phyloP scores from a whole-genome alignment of 1,140 invertebrate genomes.

The Cheumatopsyche charites region DNA sequence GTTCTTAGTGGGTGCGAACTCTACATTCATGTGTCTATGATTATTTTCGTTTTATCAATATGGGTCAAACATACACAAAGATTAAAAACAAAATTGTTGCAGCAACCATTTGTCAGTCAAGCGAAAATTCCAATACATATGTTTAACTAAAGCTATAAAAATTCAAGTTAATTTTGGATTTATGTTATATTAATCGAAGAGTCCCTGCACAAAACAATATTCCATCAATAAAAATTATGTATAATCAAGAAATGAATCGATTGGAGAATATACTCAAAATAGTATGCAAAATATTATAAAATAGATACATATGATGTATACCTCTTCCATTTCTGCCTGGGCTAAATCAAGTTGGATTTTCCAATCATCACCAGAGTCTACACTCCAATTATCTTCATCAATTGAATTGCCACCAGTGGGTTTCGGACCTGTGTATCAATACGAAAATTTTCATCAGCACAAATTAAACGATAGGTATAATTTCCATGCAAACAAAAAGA shows the following conservation, averaged over 20 bases:
- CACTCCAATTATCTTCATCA: conserved; percentile 38
- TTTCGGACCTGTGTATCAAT: conserved; percentile 52
- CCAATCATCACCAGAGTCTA: conserved; percentile 39
- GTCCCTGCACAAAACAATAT: conserved; percentile 40
- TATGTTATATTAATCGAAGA: conserved; percentile 46
- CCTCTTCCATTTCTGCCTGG: conserved; percentile 48
- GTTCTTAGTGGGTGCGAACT: conserved; percentile 14
- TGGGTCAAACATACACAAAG: background rate
- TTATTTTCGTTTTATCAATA: background rate
- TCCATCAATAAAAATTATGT: background rate
- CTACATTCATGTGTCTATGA: background rate
- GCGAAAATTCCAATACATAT: conserved; percentile 23
- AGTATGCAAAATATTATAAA: background rate
- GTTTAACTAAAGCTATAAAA: conserved; percentile 23
- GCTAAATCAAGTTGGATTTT: conserved; percentile 45
- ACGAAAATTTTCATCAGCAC: no score
- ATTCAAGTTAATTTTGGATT: conserved; percentile 7
- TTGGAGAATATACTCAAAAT: background rate
- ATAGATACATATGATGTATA: conserved; percentile 13
- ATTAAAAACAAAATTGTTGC: conserved; percentile 12
- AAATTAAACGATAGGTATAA: background rate
- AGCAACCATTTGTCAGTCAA: conserved; percentile 29
- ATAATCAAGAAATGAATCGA: background rate
- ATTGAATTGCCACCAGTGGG: conserved; percentile 43
- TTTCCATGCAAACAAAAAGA: background rate